phyloP scores from a whole-genome alignment of 2,797 vertebrate genomes.

The Diceros bicornis region DNA sequence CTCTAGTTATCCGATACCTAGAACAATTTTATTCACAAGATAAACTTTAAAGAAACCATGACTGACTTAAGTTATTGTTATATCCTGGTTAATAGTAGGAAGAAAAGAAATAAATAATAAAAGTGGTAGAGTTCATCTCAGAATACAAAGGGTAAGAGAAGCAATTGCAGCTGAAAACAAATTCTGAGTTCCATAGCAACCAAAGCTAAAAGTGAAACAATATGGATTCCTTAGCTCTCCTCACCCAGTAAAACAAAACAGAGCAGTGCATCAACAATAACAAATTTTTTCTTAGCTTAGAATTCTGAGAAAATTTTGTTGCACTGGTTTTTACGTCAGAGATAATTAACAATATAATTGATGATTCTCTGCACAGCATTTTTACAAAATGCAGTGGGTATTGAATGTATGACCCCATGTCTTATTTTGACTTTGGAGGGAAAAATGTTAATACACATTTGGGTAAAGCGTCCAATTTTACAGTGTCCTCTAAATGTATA shows the following conservation, averaged over 20 bases:
- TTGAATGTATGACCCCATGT: background rate
- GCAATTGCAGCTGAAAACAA: background rate
- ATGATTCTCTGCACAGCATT: background rate
- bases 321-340: background rate
- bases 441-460: background rate
- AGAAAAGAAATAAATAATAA: background rate
- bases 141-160: background rate
- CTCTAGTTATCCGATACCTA: background rate
- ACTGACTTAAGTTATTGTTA: background rate
- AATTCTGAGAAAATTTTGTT: background rate
- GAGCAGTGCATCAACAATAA: fast-evolving
- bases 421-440: background rate
- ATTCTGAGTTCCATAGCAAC: background rate
- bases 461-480: background rate
- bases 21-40: background rate
- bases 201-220: background rate
- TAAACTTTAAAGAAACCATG: background rate
- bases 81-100: background rate
- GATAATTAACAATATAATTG: conserved; percentile 3
- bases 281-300: background rate
- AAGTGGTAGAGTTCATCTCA: background rate
- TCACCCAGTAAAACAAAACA: background rate
- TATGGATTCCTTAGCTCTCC: background rate
- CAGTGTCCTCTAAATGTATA: background rate
- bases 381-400: background rate